Evolutionary conservation across 1,140 invertebrate genomes (phyloP).

Genomic region (Adoxophyes honmai): DNA sequence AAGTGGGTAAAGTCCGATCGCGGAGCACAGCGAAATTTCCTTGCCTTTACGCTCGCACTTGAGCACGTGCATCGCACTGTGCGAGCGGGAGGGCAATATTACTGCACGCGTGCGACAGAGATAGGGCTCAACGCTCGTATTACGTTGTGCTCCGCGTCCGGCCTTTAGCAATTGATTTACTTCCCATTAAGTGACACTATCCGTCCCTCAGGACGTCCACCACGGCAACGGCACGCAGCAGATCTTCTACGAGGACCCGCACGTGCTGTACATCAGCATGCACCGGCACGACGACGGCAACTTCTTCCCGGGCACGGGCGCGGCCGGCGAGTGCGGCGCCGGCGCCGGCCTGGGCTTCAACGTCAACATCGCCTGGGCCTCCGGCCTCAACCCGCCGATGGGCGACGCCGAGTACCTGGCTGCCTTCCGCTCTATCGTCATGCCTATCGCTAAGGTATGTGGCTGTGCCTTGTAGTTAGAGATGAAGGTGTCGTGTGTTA

Average conservation of each 20-base stretch:
- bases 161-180: no score
- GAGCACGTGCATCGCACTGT: no score
- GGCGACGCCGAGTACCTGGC: conserved; percentile 98
- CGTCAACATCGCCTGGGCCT: conserved; percentile 98
- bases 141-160: no score
- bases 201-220: conserved; percentile 91
- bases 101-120: no score
- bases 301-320: conserved; percentile 99
- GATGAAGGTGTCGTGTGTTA: no score
- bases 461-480: no score
- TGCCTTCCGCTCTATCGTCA: conserved; percentile 94
- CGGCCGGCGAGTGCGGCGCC: conserved; percentile 92
- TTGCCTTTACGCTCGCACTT: no score
- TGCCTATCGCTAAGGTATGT: conserved; percentile 90
- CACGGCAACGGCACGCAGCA: conserved; percentile 99
- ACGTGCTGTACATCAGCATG: conserved; percentile 97
- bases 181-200: no score
- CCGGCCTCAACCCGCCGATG: conserved; percentile 93
- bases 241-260: conserved; percentile 97
- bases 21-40: no score
- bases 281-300: conserved; percentile 99
- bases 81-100: no score
- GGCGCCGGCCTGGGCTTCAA: conserved; percentile 96
- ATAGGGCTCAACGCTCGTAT: no score
- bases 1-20: no score